These are phyloP conservation scores for Meloidogyne floridensis DNA, from an alignment of 1,140 invertebrate species.

Conservation along the genomic window DNA sequence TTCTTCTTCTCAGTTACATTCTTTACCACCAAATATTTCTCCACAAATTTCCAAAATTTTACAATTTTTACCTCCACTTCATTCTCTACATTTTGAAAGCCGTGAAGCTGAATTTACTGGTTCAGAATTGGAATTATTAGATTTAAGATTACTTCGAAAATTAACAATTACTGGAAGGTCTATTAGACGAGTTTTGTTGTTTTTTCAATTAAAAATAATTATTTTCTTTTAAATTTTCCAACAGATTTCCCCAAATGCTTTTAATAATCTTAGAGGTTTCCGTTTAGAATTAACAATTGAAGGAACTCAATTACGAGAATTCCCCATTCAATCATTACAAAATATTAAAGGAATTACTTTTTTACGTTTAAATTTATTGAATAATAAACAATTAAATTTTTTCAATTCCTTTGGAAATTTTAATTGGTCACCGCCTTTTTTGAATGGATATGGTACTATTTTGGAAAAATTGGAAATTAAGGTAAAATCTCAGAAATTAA, in stretches of 20 bases:
- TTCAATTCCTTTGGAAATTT: constrained; percentile 29
- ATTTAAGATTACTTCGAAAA: constrained; percentile 42
- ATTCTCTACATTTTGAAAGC: constrained; percentile 43
- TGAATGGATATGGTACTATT: neutral
- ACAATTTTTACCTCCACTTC: constrained; percentile 41
- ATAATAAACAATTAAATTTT: constrained; percentile 38
- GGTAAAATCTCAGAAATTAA: neutral
- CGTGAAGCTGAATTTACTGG: constrained; percentile 21
- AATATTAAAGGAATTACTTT: constrained; percentile 38
- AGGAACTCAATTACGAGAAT: constrained; percentile 39
- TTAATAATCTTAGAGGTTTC: constrained; percentile 38
- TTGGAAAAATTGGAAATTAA: neutral
- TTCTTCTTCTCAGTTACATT: constrained; percentile 38
- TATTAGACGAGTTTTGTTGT: neutral
- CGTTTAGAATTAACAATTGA: constrained; percentile 34
- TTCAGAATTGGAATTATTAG: constrained; percentile 34
- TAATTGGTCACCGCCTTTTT: neutral
- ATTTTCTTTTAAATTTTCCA: neutral
- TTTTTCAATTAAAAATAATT: neutral
- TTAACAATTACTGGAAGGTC: constrained; percentile 42
- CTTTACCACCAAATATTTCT: constrained; percentile 35
- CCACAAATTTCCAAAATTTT: constrained; percentile 44
- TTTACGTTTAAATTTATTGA: constrained; percentile 30
- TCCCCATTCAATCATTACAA: constrained; percentile 42
- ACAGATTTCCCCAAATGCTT: constrained; percentile 38